Conservation (phyloP, 2,888 invertebrate genomes). For the Drosophila nr. medialis region DNA sequence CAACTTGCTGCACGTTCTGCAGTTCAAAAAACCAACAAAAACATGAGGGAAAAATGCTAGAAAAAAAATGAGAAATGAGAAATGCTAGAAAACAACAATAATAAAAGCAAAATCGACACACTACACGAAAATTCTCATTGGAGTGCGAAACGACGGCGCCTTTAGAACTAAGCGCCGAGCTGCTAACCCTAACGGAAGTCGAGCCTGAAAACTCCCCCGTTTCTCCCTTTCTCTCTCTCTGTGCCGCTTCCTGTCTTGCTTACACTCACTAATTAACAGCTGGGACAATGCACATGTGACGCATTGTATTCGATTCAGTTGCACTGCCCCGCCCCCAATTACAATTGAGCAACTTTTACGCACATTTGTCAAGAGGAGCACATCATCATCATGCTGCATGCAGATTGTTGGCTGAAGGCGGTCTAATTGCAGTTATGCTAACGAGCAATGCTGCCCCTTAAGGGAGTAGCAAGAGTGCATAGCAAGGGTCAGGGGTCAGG, state of each 20-base stretch:
- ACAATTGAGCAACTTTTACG: constrained; percentile 75
- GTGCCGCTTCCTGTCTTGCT: background rate
- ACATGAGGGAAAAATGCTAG: constrained; percentile 23
- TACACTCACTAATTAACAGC: constrained; percentile 46
- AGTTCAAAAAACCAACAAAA: constrained; percentile 17
- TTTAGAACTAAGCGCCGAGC: constrained; percentile 59
- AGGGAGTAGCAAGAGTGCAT: constrained; percentile 27
- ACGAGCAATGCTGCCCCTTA: constrained; percentile 53
- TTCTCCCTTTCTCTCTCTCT: background rate
- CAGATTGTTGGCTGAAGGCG: constrained; percentile 15
- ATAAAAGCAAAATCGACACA: constrained; percentile 51
- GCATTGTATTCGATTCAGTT: constrained; percentile 24
- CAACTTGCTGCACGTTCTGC: constrained; percentile 68
- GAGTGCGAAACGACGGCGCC: constrained; percentile 71
- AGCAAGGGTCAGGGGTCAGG: background rate
- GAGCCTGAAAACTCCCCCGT: background rate
- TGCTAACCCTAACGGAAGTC: constrained; percentile 43
- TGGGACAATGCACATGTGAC: constrained; percentile 42
- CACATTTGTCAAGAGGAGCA: constrained; percentile 74
- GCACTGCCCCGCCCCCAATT: constrained; percentile 52
- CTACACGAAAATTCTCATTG: constrained; percentile 74
- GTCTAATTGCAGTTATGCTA: constrained; percentile 75
- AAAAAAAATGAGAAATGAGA: constrained; percentile 18
- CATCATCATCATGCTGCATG: constrained; percentile 1
- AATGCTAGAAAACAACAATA: constrained; percentile 18